Evolutionary conservation across 2,797 vertebrate species (phyloP), one percentile per base, ranked within the genome.

Genomic region (Pantherophis vulpinus): DNA sequence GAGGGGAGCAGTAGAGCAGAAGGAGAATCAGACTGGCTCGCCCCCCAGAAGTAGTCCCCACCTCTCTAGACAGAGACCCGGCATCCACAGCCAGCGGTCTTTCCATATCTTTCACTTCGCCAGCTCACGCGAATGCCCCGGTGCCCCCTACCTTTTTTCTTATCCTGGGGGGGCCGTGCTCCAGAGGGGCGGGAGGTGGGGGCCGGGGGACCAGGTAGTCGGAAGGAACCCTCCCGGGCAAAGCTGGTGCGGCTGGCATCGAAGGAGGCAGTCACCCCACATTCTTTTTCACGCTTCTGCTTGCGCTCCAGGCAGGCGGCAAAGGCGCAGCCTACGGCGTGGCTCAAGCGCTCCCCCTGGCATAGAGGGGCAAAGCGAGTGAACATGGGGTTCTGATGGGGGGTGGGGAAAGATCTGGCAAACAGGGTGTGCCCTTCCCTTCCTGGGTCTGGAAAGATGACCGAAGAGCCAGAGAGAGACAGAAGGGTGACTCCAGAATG

Each of bases 271-370:
- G 99, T 99, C 92, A 99, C 99, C 0, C 99, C 99, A 0, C 99
- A 99, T 96, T 99, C 99, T 95, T 99, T 99, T 97, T 99, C 99
- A 37, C 99, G 94, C 9, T 98, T 98, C 97, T 99, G 99, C 94
- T 99, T 99, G 91, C 99, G 97, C 96, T 99, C 99, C 96, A 99
- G 98, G 95, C 99, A 99, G 93, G 99, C 99, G 0, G 99, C 99
- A 1, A 99, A 99, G 54, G 99, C 99, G 51, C 99, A 99, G 95
- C 99, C 99, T 3, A 99, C 99, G 0, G 99, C 99, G 2, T 99
- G 99, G 96, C 99, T 99, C 97, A 99, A 97, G 16, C 99, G 97
- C 96, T 99, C 99, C 0, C 99, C 99, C 99, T 99, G 95, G 0
- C 87, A 47, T 42, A 59, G 42, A 29, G 29, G 32, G 25, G 18